These are phyloP conservation scores for Probaryconus sp. DNA, from an alignment of 1,140 invertebrate species.

Conservation along the genomic window DNA sequence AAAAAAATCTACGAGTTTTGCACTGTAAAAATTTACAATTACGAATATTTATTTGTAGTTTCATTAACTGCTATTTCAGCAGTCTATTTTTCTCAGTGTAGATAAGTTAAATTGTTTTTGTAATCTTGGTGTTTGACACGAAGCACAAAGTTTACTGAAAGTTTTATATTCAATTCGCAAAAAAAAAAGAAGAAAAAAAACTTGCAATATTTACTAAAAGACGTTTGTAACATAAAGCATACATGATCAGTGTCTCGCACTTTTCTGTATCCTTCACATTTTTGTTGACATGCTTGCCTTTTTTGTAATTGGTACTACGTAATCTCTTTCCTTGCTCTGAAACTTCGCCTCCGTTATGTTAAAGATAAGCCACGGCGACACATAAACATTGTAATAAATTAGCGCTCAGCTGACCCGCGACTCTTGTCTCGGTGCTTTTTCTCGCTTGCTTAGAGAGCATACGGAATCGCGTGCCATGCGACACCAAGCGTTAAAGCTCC, in stretches of 20 bases:
- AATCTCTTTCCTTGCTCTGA: slow-evolving; percentile 61
- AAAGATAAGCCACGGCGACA: slow-evolving; percentile 68
- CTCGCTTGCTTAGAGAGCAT: slow-evolving; percentile 61
- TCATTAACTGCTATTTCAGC: no score
- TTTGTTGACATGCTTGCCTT: slow-evolving; percentile 49
- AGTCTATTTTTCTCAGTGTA: no score
- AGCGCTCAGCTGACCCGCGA: slow-evolving; percentile 75
- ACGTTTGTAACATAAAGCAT: slow-evolving; percentile 1
- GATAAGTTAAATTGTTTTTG: no score
- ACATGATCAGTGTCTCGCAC: slow-evolving; percentile 17
- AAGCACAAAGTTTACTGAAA: no score
- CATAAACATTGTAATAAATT: slow-evolving; percentile 80
- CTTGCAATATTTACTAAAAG: slow-evolving; percentile 5
- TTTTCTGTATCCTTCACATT: slow-evolving; percentile 44
- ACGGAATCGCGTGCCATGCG: slow-evolving; percentile 68
- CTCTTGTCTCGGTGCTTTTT: slow-evolving; percentile 69
- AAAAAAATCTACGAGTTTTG: no score
- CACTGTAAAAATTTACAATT: no score
- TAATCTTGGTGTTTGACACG: no score
- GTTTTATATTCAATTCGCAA: no score
- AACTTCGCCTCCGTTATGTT: slow-evolving; percentile 64
- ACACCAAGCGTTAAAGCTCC: slow-evolving; percentile 61
- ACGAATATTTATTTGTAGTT: no score
- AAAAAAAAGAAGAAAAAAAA: no score
- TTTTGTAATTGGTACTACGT: slow-evolving; percentile 54